A percentile compares a stretch with the other conserved stretches of the same genome.
Evolutionary conservation across 2,113 vertebrate genomes (phyloP).

Genomic region (Percopsis transmontana): DNA sequence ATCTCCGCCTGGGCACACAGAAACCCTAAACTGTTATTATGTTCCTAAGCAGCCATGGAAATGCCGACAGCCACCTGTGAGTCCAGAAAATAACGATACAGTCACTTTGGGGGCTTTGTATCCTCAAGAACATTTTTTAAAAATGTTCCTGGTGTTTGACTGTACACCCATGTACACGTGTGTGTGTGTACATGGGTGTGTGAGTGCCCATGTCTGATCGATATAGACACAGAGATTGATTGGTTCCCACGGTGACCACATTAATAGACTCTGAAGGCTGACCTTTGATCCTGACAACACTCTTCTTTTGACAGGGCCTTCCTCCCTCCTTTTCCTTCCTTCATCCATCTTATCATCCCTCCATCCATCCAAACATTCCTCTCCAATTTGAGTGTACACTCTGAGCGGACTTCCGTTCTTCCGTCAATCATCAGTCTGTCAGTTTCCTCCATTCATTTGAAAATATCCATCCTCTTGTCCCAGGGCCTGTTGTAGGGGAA

Average conservation of each 20-base stretch:
- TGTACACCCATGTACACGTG: constrained; percentile 17
- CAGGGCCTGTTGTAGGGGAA: constrained; percentile 7
- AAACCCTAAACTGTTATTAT: constrained; percentile 63
- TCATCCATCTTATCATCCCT: constrained; percentile 23
- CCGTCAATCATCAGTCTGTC: background rate
- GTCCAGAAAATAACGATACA: constrained; percentile 39
- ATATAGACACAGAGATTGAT: constrained; percentile 91
- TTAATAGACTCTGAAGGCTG: constrained; percentile 84
- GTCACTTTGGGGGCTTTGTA: background rate
- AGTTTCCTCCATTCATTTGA: background rate
- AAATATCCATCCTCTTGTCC: constrained; percentile 16
- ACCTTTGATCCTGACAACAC: constrained; percentile 83
- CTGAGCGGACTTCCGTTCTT: too few relatives aligned
- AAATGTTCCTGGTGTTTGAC: background rate
- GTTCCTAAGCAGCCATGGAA: constrained; percentile 60
- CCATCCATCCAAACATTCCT: constrained; percentile 39
- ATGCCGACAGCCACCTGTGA: constrained; percentile 54
- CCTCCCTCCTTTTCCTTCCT: constrained; percentile 64
- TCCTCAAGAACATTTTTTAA: background rate
- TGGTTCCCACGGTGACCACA: constrained; percentile 85
- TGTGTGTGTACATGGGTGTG: constrained; percentile 58
- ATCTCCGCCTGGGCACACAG: constrained; percentile 48
- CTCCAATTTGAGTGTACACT: background rate
- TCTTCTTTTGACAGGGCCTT: constrained; percentile 74
- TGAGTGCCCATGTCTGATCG: constrained; percentile 79